A percentile compares a stretch with the other conserved stretches of the same genome.
Conservation (phyloP, 2,797 vertebrate species). For the Scyliorhinus canicula region DNA sequence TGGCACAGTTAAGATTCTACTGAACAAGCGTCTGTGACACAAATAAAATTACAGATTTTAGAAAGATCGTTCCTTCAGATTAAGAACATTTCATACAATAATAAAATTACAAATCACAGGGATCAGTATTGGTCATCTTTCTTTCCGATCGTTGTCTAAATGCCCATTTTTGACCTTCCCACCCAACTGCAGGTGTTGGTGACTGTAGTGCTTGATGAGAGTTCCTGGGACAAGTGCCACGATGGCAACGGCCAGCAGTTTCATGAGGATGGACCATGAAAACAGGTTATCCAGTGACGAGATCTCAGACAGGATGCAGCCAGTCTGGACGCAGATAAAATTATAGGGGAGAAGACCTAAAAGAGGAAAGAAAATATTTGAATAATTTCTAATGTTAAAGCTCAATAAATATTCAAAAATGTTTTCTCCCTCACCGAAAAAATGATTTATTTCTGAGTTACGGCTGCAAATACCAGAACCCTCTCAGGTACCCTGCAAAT, state of each 20-base stretch:
- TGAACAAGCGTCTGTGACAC: not conserved
- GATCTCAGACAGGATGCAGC: slow-evolving; percentile 82
- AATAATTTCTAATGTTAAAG: not conserved
- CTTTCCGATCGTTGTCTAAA: slow-evolving; percentile 61
- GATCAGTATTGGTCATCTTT: slow-evolving; percentile 53
- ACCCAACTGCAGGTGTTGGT: slow-evolving; percentile 59
- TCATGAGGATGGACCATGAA: slow-evolving; percentile 77
- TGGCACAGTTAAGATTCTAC: not conserved
- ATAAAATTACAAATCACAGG: not conserved
- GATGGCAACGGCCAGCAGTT: slow-evolving; percentile 79
- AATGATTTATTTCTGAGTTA: not conserved
- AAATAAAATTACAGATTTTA: not conserved
- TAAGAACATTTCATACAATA: slow-evolving; percentile 15
- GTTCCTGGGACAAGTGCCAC: slow-evolving; percentile 78
- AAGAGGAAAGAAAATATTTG: slow-evolving; percentile 40
- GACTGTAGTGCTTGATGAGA: slow-evolving; percentile 74
- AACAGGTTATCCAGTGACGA: slow-evolving; percentile 85
- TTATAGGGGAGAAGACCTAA: slow-evolving; percentile 91
- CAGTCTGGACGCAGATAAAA: slow-evolving; percentile 94
- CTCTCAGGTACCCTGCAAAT: not conserved
- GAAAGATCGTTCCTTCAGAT: slow-evolving; percentile 15
- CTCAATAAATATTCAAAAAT: not conserved
- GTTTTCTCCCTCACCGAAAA: not conserved
- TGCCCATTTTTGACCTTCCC: slow-evolving; percentile 46
- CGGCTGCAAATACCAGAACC: not conserved